Base-by-base conservation (phyloP, 2,113 vertebrate species). In the Halcyon malimbica region DNA sequence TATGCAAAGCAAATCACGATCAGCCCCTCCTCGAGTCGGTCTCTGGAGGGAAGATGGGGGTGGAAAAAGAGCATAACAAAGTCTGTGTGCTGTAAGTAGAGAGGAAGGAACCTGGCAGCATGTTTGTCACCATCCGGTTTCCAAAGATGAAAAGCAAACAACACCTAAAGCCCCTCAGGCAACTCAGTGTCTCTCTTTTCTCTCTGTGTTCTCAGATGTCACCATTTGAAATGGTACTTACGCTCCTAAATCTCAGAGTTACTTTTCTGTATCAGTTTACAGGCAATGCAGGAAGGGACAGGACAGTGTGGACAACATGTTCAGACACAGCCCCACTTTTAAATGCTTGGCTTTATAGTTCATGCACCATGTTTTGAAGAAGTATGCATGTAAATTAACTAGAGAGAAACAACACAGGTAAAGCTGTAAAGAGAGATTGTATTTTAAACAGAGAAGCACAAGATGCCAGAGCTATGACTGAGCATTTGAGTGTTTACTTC, bases 1-100 rank as follows among this genome's bases (percentile, higher is more conserved):
- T 33, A 23, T 73, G 28, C 57, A 73, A 79, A 89, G 41, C 24
- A 93, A 87, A 85, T 46, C 6, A 29, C 15, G 12, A 37, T 65
- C 16, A 14, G 28, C 12, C 26, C 25, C 91, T 28, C 5, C 9
- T 63, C 78, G 50, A 88, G 77, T 62, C 11, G 16, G 16, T 9
- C 28, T 90, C 67, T 59, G 59, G 53, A 87, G 62, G 28, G 41
- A 90, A 69, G 25, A 35, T 54, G 62, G 18, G 42, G 25, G n/a
- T 0, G 3, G 67, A 69, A 89, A 60, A 62, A 68, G 35, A 68
- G 9, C 33, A 44, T 12, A 44, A 10, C 0, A 0, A 53, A 69
- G 24, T 13, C 24, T 65, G 1, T 69, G 41, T 94, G 48, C 64
- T 77, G 87, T 56, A 93, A 73, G 65, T 5, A 77, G 37, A 67